phyloP scores from a whole-genome alignment of 1,140 invertebrate species.

The Drosophila bocki region DNA sequence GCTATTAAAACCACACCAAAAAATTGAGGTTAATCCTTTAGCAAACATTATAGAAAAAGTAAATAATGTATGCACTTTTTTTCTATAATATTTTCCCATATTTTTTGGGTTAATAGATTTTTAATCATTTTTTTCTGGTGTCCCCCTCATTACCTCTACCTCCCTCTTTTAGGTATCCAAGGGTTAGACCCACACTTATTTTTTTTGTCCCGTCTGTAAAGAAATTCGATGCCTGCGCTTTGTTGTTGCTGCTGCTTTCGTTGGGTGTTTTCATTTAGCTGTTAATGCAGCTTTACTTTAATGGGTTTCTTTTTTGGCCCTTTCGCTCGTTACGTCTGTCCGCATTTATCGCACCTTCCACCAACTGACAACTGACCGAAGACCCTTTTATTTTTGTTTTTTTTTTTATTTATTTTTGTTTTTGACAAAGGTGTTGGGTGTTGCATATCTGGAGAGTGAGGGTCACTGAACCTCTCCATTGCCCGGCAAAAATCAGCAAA shows the following conservation, averaged over 20 bases:
- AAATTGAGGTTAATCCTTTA: background rate
- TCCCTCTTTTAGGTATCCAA: background rate
- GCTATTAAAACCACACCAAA: background rate
- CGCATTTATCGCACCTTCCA: conserved; percentile 66
- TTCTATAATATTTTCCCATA: background rate
- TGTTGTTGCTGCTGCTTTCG: conserved; percentile 49
- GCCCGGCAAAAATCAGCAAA: conserved; percentile 31
- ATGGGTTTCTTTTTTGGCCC: conserved; percentile 73
- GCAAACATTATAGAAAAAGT: background rate
- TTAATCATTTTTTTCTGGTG: conserved; percentile 5
- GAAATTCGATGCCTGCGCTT: conserved; percentile 72
- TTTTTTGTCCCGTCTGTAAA: conserved; percentile 39
- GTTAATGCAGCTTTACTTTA: conserved; percentile 78
- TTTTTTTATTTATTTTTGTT: conserved; percentile 27
- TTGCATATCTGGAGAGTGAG: conserved; percentile 31
- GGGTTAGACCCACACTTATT: conserved; percentile 9
- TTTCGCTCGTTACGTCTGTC: conserved; percentile 56
- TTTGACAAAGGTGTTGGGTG: conserved; percentile 71
- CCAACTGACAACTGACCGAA: conserved; percentile 45
- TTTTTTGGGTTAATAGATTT: background rate
- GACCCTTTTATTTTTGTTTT: conserved; percentile 5
- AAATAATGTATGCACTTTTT: background rate
- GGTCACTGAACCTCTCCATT: conserved; percentile 43
- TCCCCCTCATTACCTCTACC: background rate
- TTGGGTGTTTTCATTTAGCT: conserved; percentile 67